These are phyloP conservation scores for Acanthis flammea DNA, from an alignment of 2,797 vertebrate genomes.

Conservation along the genomic window DNA sequence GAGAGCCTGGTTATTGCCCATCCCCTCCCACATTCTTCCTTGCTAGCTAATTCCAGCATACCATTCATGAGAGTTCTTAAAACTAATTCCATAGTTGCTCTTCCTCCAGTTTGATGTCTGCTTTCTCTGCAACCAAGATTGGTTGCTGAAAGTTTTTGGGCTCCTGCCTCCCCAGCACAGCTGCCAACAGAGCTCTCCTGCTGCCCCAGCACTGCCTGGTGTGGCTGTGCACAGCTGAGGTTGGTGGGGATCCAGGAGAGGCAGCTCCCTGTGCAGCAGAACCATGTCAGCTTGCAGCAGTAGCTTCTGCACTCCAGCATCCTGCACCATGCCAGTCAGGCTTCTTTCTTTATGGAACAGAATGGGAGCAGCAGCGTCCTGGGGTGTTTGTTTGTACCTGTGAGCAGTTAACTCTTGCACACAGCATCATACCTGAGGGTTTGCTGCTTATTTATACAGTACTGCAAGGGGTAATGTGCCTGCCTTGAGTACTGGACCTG, in stretches of 20 bases:
- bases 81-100: neutral
- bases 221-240: neutral
- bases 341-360: neutral
- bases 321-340: neutral
- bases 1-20: neutral
- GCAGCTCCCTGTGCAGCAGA: neutral
- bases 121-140: neutral
- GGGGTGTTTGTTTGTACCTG: neutral
- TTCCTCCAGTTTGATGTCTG: neutral
- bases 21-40: neutral
- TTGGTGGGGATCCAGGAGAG: neutral
- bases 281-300: fast-evolving
- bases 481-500: neutral
- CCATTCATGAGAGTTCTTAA: neutral
- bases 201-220: fast-evolving
- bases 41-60: neutral
- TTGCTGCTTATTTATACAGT: neutral
- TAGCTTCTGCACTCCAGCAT: neutral
- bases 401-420: neutral
- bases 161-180: fast-evolving
- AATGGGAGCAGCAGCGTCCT: neutral
- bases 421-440: neutral
- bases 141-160: neutral
- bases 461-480: neutral
- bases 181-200: neutral